These are phyloP conservation scores for Barbus barbus DNA, from an alignment of 2,113 vertebrate species.

Conservation along the genomic window DNA sequence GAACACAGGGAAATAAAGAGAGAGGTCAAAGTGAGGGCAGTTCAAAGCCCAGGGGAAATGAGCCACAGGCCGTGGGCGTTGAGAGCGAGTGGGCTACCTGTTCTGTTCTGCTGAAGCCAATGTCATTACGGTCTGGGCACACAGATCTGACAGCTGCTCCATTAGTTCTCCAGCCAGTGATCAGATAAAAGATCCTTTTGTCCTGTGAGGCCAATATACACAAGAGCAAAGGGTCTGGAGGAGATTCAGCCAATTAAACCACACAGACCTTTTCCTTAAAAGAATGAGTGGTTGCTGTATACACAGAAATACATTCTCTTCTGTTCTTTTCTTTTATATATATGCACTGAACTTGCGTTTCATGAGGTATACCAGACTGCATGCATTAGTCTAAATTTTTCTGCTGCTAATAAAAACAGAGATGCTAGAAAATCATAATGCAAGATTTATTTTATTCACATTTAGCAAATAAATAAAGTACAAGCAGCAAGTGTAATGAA, in stretches of 20 bases:
- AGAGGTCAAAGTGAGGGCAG: constrained; percentile 44
- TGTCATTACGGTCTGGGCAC: constrained; percentile 51
- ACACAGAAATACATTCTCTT: neutral
- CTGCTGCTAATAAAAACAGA: neutral
- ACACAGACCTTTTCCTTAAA: neutral
- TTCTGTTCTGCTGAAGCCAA: constrained; percentile 49
- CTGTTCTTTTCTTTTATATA: neutral
- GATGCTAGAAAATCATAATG: neutral
- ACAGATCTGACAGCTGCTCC: constrained; percentile 45
- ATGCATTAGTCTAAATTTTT: neutral
- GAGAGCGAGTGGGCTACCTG: constrained; percentile 49
- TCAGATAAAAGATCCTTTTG: constrained; percentile 41
- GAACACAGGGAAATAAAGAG: constrained; percentile 22
- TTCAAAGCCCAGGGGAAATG: constrained; percentile 54
- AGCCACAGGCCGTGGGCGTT: constrained; percentile 53
- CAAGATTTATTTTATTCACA: neutral
- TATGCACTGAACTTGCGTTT: neutral
- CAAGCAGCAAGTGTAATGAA: neutral
- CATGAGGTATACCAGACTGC: neutral
- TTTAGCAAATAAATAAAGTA: neutral
- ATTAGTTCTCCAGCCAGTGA: constrained; percentile 34
- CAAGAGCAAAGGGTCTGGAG: constrained; percentile 20
- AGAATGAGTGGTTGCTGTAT: constrained; percentile 8
- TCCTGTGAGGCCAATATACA: constrained; percentile 22
- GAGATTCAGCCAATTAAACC: constrained; percentile 36